Evolutionary conservation across 2,113 vertebrate genomes (phyloP).

Genomic region (Siniperca knerii): DNA sequence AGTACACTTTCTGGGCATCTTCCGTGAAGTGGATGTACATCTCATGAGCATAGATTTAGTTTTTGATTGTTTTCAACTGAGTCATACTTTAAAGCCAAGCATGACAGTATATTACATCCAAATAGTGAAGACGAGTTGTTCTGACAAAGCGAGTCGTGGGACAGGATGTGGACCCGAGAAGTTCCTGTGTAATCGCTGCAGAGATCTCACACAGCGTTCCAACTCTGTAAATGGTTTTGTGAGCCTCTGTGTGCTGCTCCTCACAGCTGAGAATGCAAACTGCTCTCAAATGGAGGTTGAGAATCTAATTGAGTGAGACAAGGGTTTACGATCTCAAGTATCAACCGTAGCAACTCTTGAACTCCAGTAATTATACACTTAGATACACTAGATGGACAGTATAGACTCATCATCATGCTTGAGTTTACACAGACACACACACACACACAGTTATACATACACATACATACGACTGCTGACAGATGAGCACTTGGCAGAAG

Average conservation of each 20-base stretch:
- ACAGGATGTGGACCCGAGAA: constrained; percentile 72
- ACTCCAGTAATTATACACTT: constrained; percentile 46
- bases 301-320: constrained; percentile 66
- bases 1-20: neutral
- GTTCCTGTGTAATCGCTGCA: constrained; percentile 70
- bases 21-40: neutral
- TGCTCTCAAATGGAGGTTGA: constrained; percentile 71
- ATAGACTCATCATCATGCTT: constrained; percentile 22
- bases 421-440: neutral
- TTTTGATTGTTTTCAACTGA: constrained; percentile 45
- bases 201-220: constrained; percentile 74
- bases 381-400: constrained; percentile 40
- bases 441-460: neutral
- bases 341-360: constrained; percentile 58
- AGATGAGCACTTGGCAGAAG: constrained; percentile 33
- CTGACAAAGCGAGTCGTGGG: constrained; percentile 70
- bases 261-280: constrained; percentile 82
- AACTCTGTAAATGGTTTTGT: constrained; percentile 73
- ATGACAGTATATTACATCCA: constrained; percentile 28
- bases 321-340: constrained; percentile 66
- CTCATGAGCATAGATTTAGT: constrained; percentile 8
- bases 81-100: constrained; percentile 46
- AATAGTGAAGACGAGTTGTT: constrained; percentile 56
- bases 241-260: constrained; percentile 69
- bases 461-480: neutral